Evolutionary conservation across 2,888 invertebrate genomes (phyloP).

Genomic region (Drosophila testacea): DNA sequence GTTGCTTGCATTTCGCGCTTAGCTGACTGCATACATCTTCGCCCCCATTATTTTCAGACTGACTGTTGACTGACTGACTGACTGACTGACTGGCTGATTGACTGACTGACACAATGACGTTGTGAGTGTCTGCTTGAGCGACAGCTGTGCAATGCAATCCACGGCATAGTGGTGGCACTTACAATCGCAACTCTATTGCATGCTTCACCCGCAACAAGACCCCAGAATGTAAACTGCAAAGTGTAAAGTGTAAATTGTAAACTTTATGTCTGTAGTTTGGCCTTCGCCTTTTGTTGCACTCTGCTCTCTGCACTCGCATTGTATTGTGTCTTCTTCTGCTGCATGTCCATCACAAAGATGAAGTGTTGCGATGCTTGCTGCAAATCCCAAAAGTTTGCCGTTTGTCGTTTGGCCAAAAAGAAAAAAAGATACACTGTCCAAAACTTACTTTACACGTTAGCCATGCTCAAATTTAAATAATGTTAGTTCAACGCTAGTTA

Average conservation of each 20-base stretch:
- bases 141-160: slow-evolving; percentile 61
- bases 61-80: slow-evolving; percentile 16
- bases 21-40: slow-evolving; percentile 47
- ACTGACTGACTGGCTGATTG: slow-evolving; percentile 15
- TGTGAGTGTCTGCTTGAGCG: slow-evolving; percentile 45
- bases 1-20: slow-evolving; percentile 53
- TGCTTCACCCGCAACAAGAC: slow-evolving; percentile 13
- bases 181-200: slow-evolving; percentile 54
- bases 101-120: slow-evolving; percentile 18
- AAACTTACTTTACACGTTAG: slow-evolving; percentile 2
- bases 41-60: slow-evolving; percentile 11
- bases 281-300: slow-evolving; percentile 37
- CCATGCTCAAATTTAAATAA: slow-evolving; percentile 44
- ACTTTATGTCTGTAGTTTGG: slow-evolving; percentile 63
- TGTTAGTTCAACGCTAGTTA: slow-evolving; percentile 18
- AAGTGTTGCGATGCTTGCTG: slow-evolving; percentile 49
- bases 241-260: slow-evolving; percentile 56
- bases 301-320: slow-evolving; percentile 17
- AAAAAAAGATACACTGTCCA: not conserved
- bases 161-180: slow-evolving; percentile 29
- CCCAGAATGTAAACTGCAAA: slow-evolving; percentile 38
- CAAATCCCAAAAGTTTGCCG: slow-evolving; percentile 27
- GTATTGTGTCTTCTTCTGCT: slow-evolving; percentile 34
- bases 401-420: slow-evolving; percentile 8
- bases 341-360: slow-evolving; percentile 60